Evolutionary conservation across 2,113 vertebrate species (phyloP), one percentile per base, ranked within the genome.

Genomic region (Sinocyclocheilus anshuiensis): DNA sequence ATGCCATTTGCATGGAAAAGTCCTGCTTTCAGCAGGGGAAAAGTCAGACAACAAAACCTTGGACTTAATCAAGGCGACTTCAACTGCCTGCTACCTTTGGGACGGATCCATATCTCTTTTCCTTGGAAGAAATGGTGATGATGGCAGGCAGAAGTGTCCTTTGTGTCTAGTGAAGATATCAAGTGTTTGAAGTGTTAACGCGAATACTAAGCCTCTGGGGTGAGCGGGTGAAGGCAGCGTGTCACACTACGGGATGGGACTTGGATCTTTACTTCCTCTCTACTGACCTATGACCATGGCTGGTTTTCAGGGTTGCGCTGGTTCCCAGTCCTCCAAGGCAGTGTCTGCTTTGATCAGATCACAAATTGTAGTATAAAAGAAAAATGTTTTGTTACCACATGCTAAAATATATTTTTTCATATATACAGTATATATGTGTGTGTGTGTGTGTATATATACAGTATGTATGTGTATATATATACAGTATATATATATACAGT

Each of bases 121-220:
- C 90, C 91, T 89, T 90, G 90, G 89, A 93, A 94, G 92, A 94
- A 94, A 93, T 88, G 90, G 93, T 92, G 92, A 92, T 92, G 94
- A 94, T 92, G 91, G 91, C 92, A 92, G 93, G 93, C 92, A 92
- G 91, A 93, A 91, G 91, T 92, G 92, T 94, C 94, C 94, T 95
- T 95, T 95, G 93, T 95, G 94, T 94, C 94, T 94, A 90, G 91
- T 92, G 93, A 92, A 95, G 94, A 94, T 94, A 95, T 94, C 92
- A 93, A 94, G 92, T 92, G 94, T 95, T 94, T 95, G 94, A 94
- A 95, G 94, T 95, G 94, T 94, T 95, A 95, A 94, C 94, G 92
- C 93, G 93, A 93, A 94, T 92, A 94, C 93, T 93, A 89, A 93
- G 93, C 93, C 94, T 94, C 93, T 92, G 93, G 95, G 94, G 93